Conservation (phyloP, 2,113 vertebrate species). For the Strix aluco region DNA sequence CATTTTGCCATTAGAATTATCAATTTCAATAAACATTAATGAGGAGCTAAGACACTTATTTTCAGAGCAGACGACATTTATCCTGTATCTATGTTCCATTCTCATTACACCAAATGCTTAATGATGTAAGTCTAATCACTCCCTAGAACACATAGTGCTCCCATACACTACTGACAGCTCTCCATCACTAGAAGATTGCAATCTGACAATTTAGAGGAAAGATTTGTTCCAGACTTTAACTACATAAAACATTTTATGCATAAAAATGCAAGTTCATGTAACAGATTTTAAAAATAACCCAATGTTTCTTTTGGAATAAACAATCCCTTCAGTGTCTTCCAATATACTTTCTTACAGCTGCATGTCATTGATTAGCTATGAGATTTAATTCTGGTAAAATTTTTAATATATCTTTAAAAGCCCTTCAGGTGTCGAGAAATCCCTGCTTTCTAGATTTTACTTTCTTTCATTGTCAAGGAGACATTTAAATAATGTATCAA, state of each 20-base stretch:
- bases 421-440: not conserved
- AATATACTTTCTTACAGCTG: not conserved
- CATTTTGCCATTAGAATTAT: not conserved
- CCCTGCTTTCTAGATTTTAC: not conserved
- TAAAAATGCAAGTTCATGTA: not conserved
- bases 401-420: not conserved
- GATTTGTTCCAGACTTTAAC: not conserved
- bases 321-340: not conserved
- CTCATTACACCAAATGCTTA: slow-evolving; percentile 25
- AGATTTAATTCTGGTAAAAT: not conserved
- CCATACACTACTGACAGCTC: not conserved
- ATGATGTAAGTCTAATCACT: not conserved
- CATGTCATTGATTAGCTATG: not conserved
- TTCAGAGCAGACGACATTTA: slow-evolving; percentile 27
- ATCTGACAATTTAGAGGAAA: not conserved
- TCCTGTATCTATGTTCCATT: not conserved
- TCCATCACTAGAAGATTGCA: not conserved
- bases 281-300: not conserved
- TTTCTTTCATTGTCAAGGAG: not conserved
- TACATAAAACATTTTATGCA: not conserved
- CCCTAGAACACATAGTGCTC: not conserved
- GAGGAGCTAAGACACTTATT: slow-evolving; percentile 3
- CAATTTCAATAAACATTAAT: slow-evolving; percentile 3
- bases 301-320: not conserved
- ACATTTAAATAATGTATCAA: not conserved